Evolutionary conservation across 1,140 invertebrate species (phyloP), one percentile per base, ranked within the genome.

Genomic region (Andricus grossulariae): DNA sequence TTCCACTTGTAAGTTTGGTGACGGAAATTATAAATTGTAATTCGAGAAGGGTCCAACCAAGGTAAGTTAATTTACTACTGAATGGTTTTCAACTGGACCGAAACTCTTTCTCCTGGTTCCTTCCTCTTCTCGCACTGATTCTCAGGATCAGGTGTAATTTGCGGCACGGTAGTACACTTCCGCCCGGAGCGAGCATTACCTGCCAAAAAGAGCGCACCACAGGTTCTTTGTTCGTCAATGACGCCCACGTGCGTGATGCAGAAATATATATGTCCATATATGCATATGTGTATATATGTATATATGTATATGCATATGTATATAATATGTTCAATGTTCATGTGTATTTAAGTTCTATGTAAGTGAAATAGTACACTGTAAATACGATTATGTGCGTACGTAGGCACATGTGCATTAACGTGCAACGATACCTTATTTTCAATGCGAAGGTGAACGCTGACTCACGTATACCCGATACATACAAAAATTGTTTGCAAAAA

Each of bases 191-290:
- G 60, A 66, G 45, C 60, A 66, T 66, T 66, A 66, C 60, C 60
- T 66, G 32, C 60, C 57, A 66, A 66, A 66, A 66, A 66, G 4
- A 66, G 57, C 15, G 32, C 57, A 60, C 25, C 57, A 39, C 16
- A 66, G 13, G 25, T 66, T 66, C 57, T 66, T 66, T 66, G 57
- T 66, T 66, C 57, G 57, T 66, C 57, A 66, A 66, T 66, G 57
- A 66, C 57, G 57, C 57, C 57, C 57, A 66, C 57, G 57, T 66
- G 57, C 57, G 57, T 66, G 21, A 66, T 66, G 57, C 57, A 66
- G 21, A 66, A 39, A 32, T 66, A 19, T 21, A 19, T 7, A 66
- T 66, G 32, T 66, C 16, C 16, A 66, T 45, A 66, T 66, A 32
- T 32, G 25, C 39, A 66, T 39, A 13, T 39, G 25, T 25, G 3